Evolutionary conservation across 2,888 invertebrate species (phyloP).

Genomic region (Sphaeridia pumilis): DNA sequence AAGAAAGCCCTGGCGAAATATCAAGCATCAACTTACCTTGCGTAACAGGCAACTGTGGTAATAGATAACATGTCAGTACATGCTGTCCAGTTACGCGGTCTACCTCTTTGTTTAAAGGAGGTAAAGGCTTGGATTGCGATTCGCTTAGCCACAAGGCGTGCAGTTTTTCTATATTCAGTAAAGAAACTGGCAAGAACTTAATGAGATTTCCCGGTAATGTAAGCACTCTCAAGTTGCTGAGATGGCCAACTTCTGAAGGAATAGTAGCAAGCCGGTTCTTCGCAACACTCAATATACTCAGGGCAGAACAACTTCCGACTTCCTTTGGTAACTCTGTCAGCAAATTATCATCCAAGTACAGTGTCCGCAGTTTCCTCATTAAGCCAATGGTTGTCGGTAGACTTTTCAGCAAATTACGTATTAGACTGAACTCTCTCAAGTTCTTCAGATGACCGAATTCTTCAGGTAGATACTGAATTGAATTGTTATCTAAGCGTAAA

Average conservation of each 20-base stretch:
- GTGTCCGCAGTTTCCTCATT: conserved; percentile 67
- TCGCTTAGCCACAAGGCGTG: conserved; percentile 87
- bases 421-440: conserved; percentile 68
- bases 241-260: conserved; percentile 81
- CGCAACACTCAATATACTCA: conserved; percentile 71
- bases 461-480: conserved; percentile 65
- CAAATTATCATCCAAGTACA: conserved; percentile 80
- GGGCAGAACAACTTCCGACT: conserved; percentile 72
- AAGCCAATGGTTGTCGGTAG: conserved; percentile 77
- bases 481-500: conserved; percentile 78
- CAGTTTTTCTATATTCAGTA: conserved; percentile 68
- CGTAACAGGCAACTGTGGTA: conserved; percentile 63
- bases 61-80: conserved; percentile 79
- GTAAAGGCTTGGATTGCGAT: conserved; percentile 84
- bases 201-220: conserved; percentile 80
- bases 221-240: conserved; percentile 68
- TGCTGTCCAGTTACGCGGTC: conserved; percentile 65
- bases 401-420: conserved; percentile 68
- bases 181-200: conserved; percentile 69
- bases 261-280: conserved; percentile 68
- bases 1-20: too few relatives aligned
- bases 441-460: conserved; percentile 70
- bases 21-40: too few relatives aligned
- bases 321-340: conserved; percentile 47
- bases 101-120: conserved; percentile 77